Base-by-base conservation (phyloP, 1,140 invertebrate species). In the Brachystomella parvula region DNA sequence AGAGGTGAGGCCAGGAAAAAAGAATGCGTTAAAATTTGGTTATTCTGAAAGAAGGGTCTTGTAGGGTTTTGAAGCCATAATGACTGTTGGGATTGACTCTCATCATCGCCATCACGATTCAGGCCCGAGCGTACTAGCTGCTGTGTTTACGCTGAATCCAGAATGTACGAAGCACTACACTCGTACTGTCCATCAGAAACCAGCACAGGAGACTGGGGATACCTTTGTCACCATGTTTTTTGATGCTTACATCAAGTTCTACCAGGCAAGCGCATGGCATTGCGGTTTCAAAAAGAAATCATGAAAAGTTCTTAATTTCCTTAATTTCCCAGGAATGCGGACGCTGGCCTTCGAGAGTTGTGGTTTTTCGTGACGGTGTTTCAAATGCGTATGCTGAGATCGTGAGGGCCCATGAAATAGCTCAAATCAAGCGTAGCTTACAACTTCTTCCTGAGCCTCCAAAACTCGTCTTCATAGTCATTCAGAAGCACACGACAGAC, bases 291-390 rank as follows among this genome's bases (percentile, higher is more conserved):
- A 56, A n/a, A n/a, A n/a, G n/a, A n/a, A n/a, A n/a, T n/a, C n/a
- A n/a, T n/a, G n/a, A n/a, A n/a, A n/a, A n/a, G n/a, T n/a, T n/a
- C n/a, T n/a, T n/a, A n/a, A n/a, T n/a, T n/a, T n/a, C n/a, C n/a
- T n/a, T n/a, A n/a, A n/a, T 21, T 30, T 12, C 15, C 2, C 63
- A 84, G 82, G 73, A 68, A 12, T 89, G 90, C 76, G 84, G 84
- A 0, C 49, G 32, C 29, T 82, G 83, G 65, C 93, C 94, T 0
- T 82, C 86, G 1, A 86, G 83, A 72, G 88, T 97, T 33, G 82
- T 97, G 9, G 84, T 97, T 28, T 96, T 86, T 79, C 82, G 94
- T 65, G 94, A 97, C 81, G 94, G 94, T 33, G 90, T 96, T 2
- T 86, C 90, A 21, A 92, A 96, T 78, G 90, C 91, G 0, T 87